Base-by-base conservation (phyloP, 1,140 invertebrate species). In the Formica selysi region DNA sequence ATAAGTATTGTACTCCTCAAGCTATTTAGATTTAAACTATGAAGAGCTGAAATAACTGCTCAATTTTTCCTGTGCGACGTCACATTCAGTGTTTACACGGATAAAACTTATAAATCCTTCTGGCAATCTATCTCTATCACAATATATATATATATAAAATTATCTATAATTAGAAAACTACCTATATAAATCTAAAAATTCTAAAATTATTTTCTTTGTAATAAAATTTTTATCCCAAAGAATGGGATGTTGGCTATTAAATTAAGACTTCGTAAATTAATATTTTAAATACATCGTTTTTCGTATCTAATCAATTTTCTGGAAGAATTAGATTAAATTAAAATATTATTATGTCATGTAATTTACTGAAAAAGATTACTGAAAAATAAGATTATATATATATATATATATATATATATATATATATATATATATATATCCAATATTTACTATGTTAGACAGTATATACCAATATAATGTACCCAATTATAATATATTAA, bases 1-100 rank as follows among this genome's bases (percentile, higher is more conserved):
- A 26, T 7, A 4, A 59, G 38, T 2, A 29, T 62, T 54, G 74
- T 74, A 67, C n/a, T 26, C n/a, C n/a, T 67, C 51, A 81, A 76
- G 32, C 29, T 85, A 51, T 73, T 71, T 48, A 61, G 38, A 51
- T 73, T 71, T 48, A 61, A 38, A 78, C 86, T 61, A 85, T 87
- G 76, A 87, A 70, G 13, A 68, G 80, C 36, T 62, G 32, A 76
- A 87, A 80, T 76, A 71, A 44, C 62, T 59, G 76, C 61, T 81
- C 85, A 65, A 86, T 86, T 44, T 86, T 67, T 78, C 59, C 51
- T 29, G n/a, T 59, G 65, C 62, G 51, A 76, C 57, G 57, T 74
- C 44, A 62, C 79, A 57, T 78, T 74, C 51, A 41, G 19, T 32
- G 26, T 26, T 41, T 38, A 26, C 5, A 54, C 13, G 10, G 29